Evolutionary conservation across 1,140 invertebrate species (phyloP).

Genomic region (Anastatus disparis): DNA sequence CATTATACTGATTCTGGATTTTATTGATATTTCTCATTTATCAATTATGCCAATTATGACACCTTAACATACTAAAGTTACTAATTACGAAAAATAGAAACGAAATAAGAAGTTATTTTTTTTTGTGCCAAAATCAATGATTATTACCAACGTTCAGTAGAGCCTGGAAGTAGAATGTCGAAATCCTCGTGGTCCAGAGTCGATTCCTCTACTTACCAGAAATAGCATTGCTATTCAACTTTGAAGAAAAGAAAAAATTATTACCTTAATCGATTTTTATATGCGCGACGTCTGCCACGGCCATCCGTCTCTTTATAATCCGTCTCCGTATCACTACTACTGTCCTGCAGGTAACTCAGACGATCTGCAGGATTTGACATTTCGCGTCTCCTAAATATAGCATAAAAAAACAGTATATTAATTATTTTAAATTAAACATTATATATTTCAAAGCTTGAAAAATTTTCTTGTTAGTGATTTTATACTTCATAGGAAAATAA

Average conservation of each 20-base stretch:
- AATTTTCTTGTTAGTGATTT: conserved; percentile 6
- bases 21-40: conserved; percentile 20
- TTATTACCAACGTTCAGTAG: conserved; percentile 38
- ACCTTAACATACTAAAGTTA: not conserved
- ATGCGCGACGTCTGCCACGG: conserved; percentile 70
- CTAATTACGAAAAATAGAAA: conserved; percentile 7
- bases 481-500: conserved; percentile 34
- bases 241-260: conserved; percentile 5
- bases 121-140: conserved; percentile 40
- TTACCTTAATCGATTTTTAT: conserved; percentile 75
- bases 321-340: conserved; percentile 77
- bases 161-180: conserved; percentile 28
- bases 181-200: conserved; percentile 23
- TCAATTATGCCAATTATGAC: not conserved
- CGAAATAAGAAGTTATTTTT: too few species aligned
- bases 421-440: not conserved
- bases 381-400: conserved; percentile 58
- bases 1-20: too few species aligned
- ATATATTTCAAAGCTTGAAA: conserved; percentile 6
- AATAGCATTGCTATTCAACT: conserved; percentile 13
- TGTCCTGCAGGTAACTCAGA: conserved; percentile 70
- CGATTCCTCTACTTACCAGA: conserved; percentile 37
- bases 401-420: not conserved
- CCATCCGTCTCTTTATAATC: conserved; percentile 75
- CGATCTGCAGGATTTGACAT: conserved; percentile 66